These are phyloP conservation scores for Semotilus atromaculatus DNA, from an alignment of 2,797 vertebrate species.

Conservation along the genomic window DNA sequence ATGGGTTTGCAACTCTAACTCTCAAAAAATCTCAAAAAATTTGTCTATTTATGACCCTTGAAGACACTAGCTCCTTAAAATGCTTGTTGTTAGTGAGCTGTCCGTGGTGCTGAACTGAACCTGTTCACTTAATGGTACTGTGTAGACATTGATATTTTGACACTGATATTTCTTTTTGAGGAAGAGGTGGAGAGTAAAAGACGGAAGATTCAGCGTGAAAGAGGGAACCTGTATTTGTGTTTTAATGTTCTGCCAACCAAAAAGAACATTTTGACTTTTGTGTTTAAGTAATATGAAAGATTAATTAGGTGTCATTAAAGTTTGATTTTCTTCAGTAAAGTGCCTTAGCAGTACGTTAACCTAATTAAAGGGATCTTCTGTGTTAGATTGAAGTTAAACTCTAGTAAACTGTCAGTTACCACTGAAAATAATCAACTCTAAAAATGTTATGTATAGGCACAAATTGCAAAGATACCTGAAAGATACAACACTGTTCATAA, in stretches of 20 bases:
- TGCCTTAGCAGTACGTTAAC: not conserved
- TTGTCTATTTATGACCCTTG: not conserved
- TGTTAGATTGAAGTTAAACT: not conserved
- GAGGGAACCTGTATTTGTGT: not conserved
- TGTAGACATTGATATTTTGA: slow-evolving; percentile 8
- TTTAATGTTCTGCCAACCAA: not conserved
- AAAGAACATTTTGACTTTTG: not conserved
- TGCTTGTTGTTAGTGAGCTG: not conserved
- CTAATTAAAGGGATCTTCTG: not conserved
- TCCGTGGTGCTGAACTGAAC: slow-evolving; percentile 47
- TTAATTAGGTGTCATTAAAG: not conserved
- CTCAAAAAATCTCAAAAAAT: not conserved
- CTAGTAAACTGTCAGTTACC: not conserved
- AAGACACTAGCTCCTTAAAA: not conserved
- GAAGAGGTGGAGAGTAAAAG: not conserved
- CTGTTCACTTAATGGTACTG: not conserved
- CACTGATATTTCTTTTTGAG: not conserved
- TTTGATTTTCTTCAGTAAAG: not conserved
- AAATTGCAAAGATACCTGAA: not conserved
- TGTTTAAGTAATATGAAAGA: not conserved
- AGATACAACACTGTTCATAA: not conserved
- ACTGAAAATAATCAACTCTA: not conserved
- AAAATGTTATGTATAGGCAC: not conserved
- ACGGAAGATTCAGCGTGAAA: not conserved
- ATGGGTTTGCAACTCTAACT: not conserved